Base-by-base conservation (phyloP, 2,797 vertebrate species). In the Coendou prehensilis region DNA sequence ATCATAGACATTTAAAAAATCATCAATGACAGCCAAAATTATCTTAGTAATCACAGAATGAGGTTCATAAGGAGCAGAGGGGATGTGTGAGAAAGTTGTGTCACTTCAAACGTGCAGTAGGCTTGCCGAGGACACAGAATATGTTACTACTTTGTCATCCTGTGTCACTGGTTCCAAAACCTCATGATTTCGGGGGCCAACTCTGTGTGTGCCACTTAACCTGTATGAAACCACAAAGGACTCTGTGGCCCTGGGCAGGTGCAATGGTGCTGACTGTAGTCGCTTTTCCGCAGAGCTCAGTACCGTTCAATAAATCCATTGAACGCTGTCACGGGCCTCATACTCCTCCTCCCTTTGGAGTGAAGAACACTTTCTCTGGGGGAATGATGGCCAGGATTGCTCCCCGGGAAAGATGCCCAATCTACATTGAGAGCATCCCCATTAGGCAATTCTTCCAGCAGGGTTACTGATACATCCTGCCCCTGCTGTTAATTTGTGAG, bases 31-130 rank as follows among this genome's bases (percentile, higher is more conserved):
- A 89, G 28, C 23, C 52, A 87, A 67, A 61, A 5, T 69, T 87
- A 69, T n/a, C 71, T 80, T 30, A 91, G 54, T n/a, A 90, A 92
- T 59, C 45, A 88, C 64, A 54, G 82, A 86, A 63, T 41, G 18
- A 67, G 75, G 37, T 87, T 71, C 6, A 15, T 30, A 54, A 3
- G 11, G 54, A 87, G 41, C 37, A 80, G 54, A 92, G 50, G 22
- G 37, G 67, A 64, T 33, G 2, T n/a, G 22, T 69, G 52, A 87
- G 64, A 87, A 96, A 56, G 18, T 20, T 17, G 6, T 5, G 0
- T 37, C 18, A 54, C 22, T 63, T 93, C 69, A 57, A 61, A 78
- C 2, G 30, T 50, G 2, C 18, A 89, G 54, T 37, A 67, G 69
- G 61, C 37, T 18, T 37, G 5, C 26, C 20, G 30, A 63, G 52